These are phyloP conservation scores for Tetranychus piercei DNA, from an alignment of 2,888 invertebrate genomes.

Conservation along the genomic window DNA sequence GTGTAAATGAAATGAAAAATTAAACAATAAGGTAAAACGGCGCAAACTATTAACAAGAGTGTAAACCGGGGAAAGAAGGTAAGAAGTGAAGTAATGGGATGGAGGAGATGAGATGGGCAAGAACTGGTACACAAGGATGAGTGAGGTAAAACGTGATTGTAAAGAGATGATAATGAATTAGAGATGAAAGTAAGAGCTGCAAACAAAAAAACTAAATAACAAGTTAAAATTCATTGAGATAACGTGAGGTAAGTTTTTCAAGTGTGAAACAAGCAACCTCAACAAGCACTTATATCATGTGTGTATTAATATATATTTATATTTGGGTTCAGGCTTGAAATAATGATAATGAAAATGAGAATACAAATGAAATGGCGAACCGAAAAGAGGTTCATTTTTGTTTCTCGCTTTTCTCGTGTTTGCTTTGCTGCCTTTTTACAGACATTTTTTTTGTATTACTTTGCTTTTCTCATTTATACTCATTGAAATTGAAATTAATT, in stretches of 20 bases:
- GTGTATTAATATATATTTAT: neutral
- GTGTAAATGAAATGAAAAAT: neutral
- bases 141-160: conserved; percentile 2
- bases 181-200: neutral
- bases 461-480: neutral
- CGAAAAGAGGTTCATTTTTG: neutral
- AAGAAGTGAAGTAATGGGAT: neutral
- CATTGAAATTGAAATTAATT: conserved; percentile 1
- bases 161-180: neutral
- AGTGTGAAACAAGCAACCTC: conserved; percentile 1
- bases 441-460: too few species aligned
- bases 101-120: neutral
- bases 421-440: neutral
- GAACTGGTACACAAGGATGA: neutral
- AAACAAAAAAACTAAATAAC: neutral
- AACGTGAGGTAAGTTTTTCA: neutral
- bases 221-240: neutral
- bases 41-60: too few species aligned
- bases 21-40: too few species aligned
- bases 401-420: neutral
- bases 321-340: neutral
- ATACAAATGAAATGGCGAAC: neutral
- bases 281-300: neutral
- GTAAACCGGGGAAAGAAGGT: too few species aligned
- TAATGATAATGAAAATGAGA: neutral